Conservation (phyloP, 2,888 invertebrate species). For the Drosophila koepferae region DNA sequence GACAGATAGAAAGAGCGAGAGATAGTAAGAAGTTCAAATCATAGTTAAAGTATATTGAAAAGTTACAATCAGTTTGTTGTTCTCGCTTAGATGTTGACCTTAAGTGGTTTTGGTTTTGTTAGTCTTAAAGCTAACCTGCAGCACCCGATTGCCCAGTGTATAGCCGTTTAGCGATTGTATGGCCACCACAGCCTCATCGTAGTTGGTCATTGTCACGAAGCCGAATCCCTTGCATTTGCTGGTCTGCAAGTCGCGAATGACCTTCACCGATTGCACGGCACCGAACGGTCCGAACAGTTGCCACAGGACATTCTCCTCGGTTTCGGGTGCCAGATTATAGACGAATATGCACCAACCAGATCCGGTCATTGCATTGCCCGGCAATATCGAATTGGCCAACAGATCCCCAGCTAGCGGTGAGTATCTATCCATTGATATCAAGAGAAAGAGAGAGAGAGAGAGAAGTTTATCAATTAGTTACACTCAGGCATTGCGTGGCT, state of each 20-base stretch:
- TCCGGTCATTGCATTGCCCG: slow-evolving; percentile 93
- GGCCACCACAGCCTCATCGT: slow-evolving; percentile 98
- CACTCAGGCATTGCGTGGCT: not conserved
- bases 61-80: slow-evolving; percentile 28
- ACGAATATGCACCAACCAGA: slow-evolving; percentile 94
- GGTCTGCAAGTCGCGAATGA: slow-evolving; percentile 96
- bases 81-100: slow-evolving; percentile 19
- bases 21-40: slow-evolving; percentile 2
- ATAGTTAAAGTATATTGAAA: slow-evolving; percentile 1
- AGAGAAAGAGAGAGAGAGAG: not conserved
- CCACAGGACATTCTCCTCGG: slow-evolving; percentile 98
- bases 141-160: slow-evolving; percentile 96
- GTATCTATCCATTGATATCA: slow-evolving; percentile 83
- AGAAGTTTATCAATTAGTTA: slow-evolving; percentile 23
- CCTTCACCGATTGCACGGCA: slow-evolving; percentile 98
- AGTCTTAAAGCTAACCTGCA: slow-evolving; percentile 99
- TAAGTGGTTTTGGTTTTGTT: slow-evolving; percentile 91
- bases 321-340: slow-evolving; percentile 97
- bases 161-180: slow-evolving; percentile 98
- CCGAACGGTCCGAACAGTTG: slow-evolving; percentile 98
- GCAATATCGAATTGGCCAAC: slow-evolving; percentile 91
- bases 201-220: slow-evolving; percentile 99
- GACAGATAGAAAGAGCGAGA: not conserved
- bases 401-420: slow-evolving; percentile 94
- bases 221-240: slow-evolving; percentile 99